Conservation (phyloP, 2,797 vertebrate genomes). For the Setipinna tenuifilis region DNA sequence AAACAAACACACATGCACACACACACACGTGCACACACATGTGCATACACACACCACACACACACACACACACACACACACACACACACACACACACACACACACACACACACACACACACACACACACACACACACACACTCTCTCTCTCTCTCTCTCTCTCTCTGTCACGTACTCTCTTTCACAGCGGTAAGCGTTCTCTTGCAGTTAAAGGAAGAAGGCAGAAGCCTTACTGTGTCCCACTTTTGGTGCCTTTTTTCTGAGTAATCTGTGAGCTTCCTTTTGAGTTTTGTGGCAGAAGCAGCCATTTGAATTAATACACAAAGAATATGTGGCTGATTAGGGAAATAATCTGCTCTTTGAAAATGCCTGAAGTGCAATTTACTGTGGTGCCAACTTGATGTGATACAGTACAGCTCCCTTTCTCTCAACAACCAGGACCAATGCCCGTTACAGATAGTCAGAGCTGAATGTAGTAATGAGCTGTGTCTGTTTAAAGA, state of each 20-base stretch:
- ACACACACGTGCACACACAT: not conserved
- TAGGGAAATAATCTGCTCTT: slow-evolving; percentile 42
- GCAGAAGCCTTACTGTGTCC: not conserved
- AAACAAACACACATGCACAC: too few relatives aligned
- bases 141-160: too few relatives aligned
- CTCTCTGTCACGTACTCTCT: not conserved
- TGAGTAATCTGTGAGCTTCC: slow-evolving; percentile 2
- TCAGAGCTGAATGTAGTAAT: not conserved
- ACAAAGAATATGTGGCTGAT: slow-evolving; percentile 39
- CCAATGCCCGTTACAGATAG: slow-evolving; percentile 4
- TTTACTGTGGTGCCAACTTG: slow-evolving; percentile 33
- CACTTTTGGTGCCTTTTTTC: slow-evolving; percentile 27
- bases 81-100: not conserved
- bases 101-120: not conserved
- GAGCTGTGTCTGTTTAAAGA: not conserved
- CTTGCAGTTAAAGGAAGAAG: not conserved
- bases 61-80: not conserved
- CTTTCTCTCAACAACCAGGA: slow-evolving; percentile 13
- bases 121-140: not conserved
- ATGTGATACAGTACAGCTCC: not conserved
- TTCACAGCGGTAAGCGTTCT: not conserved
- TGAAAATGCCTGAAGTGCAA: slow-evolving; percentile 9
- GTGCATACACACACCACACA: not conserved
- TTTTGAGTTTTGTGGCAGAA: slow-evolving; percentile 31
- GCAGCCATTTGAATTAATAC: slow-evolving; percentile 42